Evolutionary conservation across 2,888 invertebrate genomes (phyloP), one percentile per base, ranked within the genome.

Genomic region (Troglohyphantes excavatus): DNA sequence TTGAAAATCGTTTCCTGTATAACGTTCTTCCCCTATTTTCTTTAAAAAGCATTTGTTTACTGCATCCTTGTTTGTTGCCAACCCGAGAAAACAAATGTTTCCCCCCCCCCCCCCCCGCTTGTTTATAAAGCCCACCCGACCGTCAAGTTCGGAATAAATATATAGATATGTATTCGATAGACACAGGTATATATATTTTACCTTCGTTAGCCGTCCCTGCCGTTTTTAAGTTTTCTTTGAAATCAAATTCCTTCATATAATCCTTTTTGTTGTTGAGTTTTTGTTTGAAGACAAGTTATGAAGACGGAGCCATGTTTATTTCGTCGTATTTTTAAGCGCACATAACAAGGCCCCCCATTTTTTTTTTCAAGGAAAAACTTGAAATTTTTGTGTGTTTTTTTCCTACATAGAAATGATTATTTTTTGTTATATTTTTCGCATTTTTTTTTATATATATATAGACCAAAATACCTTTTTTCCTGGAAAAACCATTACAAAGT

Each of bases 291-390:
- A 26, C 17, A 26, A 65, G 68, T 26, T 23, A 78, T 27, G 68
- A 19, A 46, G 27, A 5, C 11, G 23, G 2, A n/a, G 33, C 53
- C 68, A 75, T 75, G 75, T 76, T 75, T 84, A 67, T 84, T 84
- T 53, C 75, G 33, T 33, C 68, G 39, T 70, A 86, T 86, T 86
- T 78, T 86, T 68, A 86, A 78, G 78, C 68, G 78, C 76, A 86
- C 61, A 68, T 86, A 86, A 86, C 85, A 86, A 86, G 75, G 59
- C n/a, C 19, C 27, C 17, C 68, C 9, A 19, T 68, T 67, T 65
- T 68, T 26, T 46, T 73, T 72, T 43, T 46, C 21, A 2, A 67
- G 67, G 33, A 33, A n/a, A n/a, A n/a, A 70, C 46, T 27, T 39
- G 46, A 73, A 73, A 29, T 68, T 53, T 13, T 11, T 17, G 7